Percentiles rank a stretch among this genome's conserved stretches.
Conservation (phyloP, 2,113 vertebrate species). For the Rhinolophus sinicus region DNA sequence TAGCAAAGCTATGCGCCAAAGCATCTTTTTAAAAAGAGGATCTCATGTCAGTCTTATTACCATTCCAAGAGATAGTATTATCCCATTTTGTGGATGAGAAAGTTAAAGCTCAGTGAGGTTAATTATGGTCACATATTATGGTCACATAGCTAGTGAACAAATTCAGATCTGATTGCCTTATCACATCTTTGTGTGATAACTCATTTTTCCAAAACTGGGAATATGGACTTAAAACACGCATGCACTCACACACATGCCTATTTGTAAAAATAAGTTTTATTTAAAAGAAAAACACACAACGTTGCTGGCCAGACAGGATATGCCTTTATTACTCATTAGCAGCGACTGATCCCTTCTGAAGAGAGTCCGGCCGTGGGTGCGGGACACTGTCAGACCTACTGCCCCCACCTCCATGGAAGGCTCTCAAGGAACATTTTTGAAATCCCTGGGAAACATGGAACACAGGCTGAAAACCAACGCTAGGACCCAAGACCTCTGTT, state of each 20-base stretch:
- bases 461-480: not conserved
- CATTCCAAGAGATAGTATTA: not conserved
- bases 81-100: not conserved
- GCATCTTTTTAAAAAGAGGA: not conserved
- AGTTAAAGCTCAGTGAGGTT: not conserved
- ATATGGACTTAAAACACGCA: not conserved
- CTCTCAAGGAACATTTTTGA: not conserved
- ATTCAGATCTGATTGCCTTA: not conserved
- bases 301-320: fast-evolving
- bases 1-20: not conserved
- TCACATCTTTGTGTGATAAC: not conserved
- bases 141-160: not conserved
- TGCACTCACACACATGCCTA: not conserved
- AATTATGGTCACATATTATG: too few relatives aligned
- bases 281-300: not conserved
- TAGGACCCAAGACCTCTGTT: not conserved
- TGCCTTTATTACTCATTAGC: fast-evolving
- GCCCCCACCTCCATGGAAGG: not conserved
- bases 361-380: too few relatives aligned
- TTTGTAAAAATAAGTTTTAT: not conserved
- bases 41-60: not conserved
- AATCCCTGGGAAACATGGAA: not conserved
- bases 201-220: not conserved
- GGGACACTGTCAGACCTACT: fast-evolving
- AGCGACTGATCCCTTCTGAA: not conserved